Percentiles rank a stretch among this genome's conserved stretches.
phyloP scores from a whole-genome alignment of 1,140 invertebrate genomes.

The Heterodera schachtii region DNA sequence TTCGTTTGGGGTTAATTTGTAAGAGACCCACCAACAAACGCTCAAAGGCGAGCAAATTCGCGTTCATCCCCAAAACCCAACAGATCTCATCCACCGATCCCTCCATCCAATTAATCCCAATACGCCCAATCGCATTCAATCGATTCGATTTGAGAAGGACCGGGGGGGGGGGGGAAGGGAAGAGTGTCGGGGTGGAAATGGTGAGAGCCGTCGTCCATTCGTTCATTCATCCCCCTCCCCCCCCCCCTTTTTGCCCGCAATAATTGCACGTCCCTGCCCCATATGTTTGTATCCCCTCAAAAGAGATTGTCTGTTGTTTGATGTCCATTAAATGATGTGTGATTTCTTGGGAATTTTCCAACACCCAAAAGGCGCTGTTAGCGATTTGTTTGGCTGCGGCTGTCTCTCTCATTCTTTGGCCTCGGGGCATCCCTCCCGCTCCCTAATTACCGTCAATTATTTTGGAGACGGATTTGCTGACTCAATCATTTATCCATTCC shows the following conservation, averaged over 20 bases:
- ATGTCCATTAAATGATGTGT: background rate
- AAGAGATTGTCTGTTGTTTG: background rate
- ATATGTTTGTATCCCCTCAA: background rate
- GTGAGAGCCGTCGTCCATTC: background rate
- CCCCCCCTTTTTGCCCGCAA: background rate
- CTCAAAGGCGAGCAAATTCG: background rate
- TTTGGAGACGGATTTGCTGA: background rate
- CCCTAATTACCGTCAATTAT: background rate
- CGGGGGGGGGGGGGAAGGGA: too few species aligned
- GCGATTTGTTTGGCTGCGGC: background rate
- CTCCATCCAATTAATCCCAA: constrained; percentile 8
- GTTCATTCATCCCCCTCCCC: background rate
- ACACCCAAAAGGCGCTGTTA: background rate
- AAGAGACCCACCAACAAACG: background rate
- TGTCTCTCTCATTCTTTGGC: background rate
- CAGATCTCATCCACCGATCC: background rate
- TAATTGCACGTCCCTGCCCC: background rate
- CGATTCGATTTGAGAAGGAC: background rate
- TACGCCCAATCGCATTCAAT: background rate
- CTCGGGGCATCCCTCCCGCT: background rate
- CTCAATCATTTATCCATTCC: background rate
- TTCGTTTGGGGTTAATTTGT: too few species aligned
- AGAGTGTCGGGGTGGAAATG: too few species aligned
- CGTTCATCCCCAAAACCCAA: background rate
- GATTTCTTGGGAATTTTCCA: background rate